Conservation (phyloP, 1,140 invertebrate species). For the Drosophila biarmipes region DNA sequence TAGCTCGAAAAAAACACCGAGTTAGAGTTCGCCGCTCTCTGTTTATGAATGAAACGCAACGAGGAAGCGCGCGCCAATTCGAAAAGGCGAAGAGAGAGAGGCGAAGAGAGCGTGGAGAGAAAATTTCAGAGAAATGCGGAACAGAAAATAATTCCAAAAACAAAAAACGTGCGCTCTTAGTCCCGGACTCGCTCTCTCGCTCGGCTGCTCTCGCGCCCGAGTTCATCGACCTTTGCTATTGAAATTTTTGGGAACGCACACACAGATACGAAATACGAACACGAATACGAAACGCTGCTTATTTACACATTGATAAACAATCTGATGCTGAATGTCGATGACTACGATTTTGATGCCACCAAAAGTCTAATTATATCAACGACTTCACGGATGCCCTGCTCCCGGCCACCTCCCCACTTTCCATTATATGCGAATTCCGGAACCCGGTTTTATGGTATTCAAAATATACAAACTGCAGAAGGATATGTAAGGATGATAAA, state of each 20-base stretch:
- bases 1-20: conserved; percentile 26
- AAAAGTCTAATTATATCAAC: neutral
- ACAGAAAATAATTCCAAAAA: conserved; percentile 13
- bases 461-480: no score
- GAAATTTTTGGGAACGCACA: conserved; percentile 82
- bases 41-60: conserved; percentile 82
- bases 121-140: conserved; percentile 14
- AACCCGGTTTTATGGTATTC: neutral
- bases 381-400: conserved; percentile 21
- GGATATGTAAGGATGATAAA: no score
- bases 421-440: neutral
- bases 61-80: conserved; percentile 69
- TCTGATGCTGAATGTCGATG: conserved; percentile 60
- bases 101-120: conserved; percentile 21
- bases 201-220: conserved; percentile 22
- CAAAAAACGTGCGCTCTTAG: conserved; percentile 9
- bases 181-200: neutral
- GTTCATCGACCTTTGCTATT: conserved; percentile 84
- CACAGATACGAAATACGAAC: conserved; percentile 23
- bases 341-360: conserved; percentile 37
- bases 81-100: conserved; percentile 10
- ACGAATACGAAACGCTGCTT: conserved; percentile 29
- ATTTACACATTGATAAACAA: conserved; percentile 83
- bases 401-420: neutral
- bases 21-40: conserved; percentile 61